Conservation (phyloP, 2,113 vertebrate genomes). For the Scophthalmus maximus region DNA sequence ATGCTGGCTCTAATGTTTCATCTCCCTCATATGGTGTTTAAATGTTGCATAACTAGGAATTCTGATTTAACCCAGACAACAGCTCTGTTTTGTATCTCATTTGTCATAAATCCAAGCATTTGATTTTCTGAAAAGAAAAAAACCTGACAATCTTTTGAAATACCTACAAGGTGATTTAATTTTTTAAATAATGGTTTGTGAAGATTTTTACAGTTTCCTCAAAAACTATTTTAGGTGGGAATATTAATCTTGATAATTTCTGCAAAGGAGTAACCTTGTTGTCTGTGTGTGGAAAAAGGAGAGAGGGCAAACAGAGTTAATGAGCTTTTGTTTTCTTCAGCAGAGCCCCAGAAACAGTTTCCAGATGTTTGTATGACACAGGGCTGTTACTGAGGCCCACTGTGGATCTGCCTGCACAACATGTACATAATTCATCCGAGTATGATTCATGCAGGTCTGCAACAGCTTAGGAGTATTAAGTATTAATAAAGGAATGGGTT, state of each 20-base stretch:
- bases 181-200: not conserved
- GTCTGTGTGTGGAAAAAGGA: constrained; percentile 9
- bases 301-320: constrained; percentile 7
- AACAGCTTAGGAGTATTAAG: constrained; percentile 51
- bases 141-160: not conserved
- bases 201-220: no score
- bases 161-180: not conserved
- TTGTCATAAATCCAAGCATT: not conserved
- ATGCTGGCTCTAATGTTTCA: constrained; percentile 21
- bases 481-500: constrained; percentile 55
- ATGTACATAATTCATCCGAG: constrained; percentile 60
- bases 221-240: no score
- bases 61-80: constrained; percentile 27
- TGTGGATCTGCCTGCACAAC: constrained; percentile 28
- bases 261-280: not conserved
- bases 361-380: constrained; percentile 47
- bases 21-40: constrained; percentile 53
- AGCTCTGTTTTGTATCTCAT: not conserved
- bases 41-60: constrained; percentile 61
- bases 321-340: constrained; percentile 18
- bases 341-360: constrained; percentile 45
- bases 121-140: not conserved
- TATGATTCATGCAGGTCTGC: constrained; percentile 51
- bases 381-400: constrained; percentile 20
- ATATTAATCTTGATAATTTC: no score